phyloP scores from a whole-genome alignment of 2,888 invertebrate genomes.

The Rhagonycha fulva region DNA sequence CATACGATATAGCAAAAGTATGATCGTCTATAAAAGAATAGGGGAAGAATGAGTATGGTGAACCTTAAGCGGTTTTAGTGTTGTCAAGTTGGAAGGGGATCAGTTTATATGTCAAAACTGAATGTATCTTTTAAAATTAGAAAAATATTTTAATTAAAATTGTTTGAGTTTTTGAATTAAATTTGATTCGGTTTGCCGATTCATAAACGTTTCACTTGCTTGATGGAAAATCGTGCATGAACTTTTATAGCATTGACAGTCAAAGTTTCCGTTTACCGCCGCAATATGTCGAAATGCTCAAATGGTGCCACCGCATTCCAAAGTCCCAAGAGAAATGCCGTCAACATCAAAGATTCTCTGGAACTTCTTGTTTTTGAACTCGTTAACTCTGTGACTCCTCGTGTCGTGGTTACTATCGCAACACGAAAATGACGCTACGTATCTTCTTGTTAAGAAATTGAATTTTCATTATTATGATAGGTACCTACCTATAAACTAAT shows the following conservation, averaged over 20 bases:
- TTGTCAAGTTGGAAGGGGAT: background rate
- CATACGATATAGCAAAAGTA: background rate
- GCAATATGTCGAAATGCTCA: slow-evolving; percentile 26
- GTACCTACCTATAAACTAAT: slow-evolving; percentile 29
- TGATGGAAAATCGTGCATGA: background rate
- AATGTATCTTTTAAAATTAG: background rate
- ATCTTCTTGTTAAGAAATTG: slow-evolving; percentile 36
- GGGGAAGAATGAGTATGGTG: background rate
- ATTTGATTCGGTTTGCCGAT: background rate
- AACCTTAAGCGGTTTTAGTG: background rate
- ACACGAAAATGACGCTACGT: slow-evolving; percentile 26
- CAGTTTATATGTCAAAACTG: background rate
- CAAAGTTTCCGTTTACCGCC: slow-evolving; percentile 24
- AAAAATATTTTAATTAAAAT: background rate
- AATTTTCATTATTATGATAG: slow-evolving; percentile 39
- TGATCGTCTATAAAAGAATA: background rate
- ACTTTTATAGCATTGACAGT: slow-evolving; percentile 20
- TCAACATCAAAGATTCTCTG: slow-evolving; percentile 25
- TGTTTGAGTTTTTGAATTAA: background rate
- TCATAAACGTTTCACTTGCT: background rate
- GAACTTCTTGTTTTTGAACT: slow-evolving; percentile 25
- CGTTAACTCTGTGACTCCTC: slow-evolving; percentile 31
- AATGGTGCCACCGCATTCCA: slow-evolving; percentile 3
- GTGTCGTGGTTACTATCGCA: slow-evolving; percentile 38
- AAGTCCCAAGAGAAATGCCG: slow-evolving; percentile 22